Evolutionary conservation across 2,888 invertebrate species (phyloP).

Genomic region (Platycnemis pennipes): DNA sequence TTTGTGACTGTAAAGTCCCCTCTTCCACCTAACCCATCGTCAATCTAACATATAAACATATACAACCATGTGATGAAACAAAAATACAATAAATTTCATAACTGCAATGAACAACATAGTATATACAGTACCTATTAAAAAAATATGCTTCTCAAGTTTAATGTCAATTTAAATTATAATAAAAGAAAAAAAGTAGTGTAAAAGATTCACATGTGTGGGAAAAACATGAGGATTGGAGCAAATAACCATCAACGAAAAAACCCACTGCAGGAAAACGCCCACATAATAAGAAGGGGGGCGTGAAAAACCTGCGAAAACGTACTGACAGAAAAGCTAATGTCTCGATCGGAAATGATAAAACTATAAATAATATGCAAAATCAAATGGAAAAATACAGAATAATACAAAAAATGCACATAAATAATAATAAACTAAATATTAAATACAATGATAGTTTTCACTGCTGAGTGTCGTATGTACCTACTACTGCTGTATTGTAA

Average conservation of each 20-base stretch:
- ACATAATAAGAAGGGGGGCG: too few species aligned
- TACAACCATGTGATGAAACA: too few species aligned
- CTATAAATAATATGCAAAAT: not conserved
- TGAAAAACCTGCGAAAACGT: not conserved
- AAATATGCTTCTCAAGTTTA: not conserved
- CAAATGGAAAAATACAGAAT: too few species aligned
- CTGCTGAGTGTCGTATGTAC: not conserved
- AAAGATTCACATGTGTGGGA: not conserved
- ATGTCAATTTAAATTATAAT: not conserved
- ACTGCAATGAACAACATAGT: not conserved
- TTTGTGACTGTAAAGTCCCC: not conserved
- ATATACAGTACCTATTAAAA: not conserved
- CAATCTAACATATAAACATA: not conserved
- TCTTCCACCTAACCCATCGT: not conserved
- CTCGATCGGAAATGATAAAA: not conserved
- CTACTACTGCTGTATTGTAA: not conserved
- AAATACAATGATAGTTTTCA: not conserved
- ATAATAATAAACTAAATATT: not conserved
- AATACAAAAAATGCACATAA: not conserved
- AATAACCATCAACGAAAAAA: not conserved
- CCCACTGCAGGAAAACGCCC: not conserved
- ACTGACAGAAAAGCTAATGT: not conserved
- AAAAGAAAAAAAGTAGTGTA: not conserved
- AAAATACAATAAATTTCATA: not conserved
- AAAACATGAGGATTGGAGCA: not conserved